These are phyloP conservation scores for Tyto alba DNA, from an alignment of 2,113 vertebrate genomes.

Conservation along the genomic window DNA sequence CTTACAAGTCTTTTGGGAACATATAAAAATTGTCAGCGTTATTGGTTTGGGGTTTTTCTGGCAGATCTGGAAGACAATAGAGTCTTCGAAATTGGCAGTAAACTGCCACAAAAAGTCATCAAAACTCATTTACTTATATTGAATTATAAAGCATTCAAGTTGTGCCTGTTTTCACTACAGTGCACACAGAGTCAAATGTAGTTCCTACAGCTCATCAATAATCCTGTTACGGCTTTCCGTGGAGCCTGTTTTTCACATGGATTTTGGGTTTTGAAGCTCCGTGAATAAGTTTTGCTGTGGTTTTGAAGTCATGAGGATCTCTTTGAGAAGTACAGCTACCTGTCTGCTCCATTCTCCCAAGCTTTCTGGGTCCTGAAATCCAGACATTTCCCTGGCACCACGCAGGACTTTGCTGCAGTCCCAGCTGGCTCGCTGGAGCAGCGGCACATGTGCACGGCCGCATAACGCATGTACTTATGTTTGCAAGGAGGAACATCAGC, in stretches of 20 bases:
- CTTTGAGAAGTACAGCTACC: background rate
- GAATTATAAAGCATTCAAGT: background rate
- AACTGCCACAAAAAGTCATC: background rate
- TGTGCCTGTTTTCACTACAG: background rate
- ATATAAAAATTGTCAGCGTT: background rate
- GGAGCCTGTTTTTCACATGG: background rate
- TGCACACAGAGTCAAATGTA: background rate
- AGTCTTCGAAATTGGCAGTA: background rate
- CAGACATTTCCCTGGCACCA: fast-evolving
- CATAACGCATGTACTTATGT: fast-evolving
- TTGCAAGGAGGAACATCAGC: background rate
- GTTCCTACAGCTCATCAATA: background rate
- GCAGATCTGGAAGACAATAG: background rate
- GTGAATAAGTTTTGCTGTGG: background rate
- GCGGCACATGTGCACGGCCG: fast-evolving
- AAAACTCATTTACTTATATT: background rate
- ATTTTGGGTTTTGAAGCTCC: background rate
- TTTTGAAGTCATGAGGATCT: background rate
- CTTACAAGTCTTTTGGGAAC: background rate
- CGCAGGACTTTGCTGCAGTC: background rate
- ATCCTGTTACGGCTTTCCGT: background rate
- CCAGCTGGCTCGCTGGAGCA: background rate
- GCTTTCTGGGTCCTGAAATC: background rate
- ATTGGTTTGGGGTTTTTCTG: background rate
- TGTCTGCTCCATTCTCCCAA: background rate